These are phyloP conservation scores for Tinamus guttatus DNA, from an alignment of 2,113 vertebrate genomes.

Conservation along the genomic window DNA sequence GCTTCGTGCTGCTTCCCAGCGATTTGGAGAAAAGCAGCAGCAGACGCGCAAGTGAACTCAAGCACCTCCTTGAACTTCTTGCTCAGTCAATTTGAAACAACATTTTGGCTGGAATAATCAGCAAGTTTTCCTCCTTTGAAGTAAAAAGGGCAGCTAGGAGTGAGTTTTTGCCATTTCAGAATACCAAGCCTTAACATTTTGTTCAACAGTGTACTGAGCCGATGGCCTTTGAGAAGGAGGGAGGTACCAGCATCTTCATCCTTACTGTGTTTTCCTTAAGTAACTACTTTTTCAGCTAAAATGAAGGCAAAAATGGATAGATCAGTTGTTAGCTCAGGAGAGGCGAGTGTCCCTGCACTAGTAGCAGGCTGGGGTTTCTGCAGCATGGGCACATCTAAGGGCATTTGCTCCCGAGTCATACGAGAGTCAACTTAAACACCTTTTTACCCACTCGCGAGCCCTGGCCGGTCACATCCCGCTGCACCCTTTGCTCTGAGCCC, in stretches of 20 bases:
- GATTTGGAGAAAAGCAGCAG: background rate
- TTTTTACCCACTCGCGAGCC: fast-evolving
- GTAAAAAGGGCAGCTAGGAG: slow-evolving; percentile 15
- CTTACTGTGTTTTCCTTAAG: slow-evolving; percentile 51
- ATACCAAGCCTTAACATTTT: slow-evolving; percentile 44
- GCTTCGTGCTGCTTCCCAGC: fast-evolving
- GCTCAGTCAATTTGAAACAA: background rate
- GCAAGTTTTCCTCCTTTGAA: background rate
- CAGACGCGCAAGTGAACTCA: background rate
- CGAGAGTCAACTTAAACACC: background rate
- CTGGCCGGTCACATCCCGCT: background rate
- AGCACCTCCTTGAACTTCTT: background rate
- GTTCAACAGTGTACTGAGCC: background rate
- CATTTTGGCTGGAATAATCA: background rate
- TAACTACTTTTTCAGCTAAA: slow-evolving; percentile 53
- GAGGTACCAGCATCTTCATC: slow-evolving; percentile 50
- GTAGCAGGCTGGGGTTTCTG: background rate
- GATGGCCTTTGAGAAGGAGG: slow-evolving; percentile 22
- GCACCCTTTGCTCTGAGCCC: fast-evolving
- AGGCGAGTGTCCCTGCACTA: background rate
- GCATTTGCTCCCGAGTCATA: background rate
- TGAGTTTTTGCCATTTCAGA: slow-evolving; percentile 30
- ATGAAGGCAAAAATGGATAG: slow-evolving; percentile 51
- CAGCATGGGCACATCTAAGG: background rate
- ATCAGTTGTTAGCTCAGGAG: slow-evolving; percentile 39